Base-by-base conservation (phyloP, 2,888 invertebrate species). In the Xestia xanthographa region DNA sequence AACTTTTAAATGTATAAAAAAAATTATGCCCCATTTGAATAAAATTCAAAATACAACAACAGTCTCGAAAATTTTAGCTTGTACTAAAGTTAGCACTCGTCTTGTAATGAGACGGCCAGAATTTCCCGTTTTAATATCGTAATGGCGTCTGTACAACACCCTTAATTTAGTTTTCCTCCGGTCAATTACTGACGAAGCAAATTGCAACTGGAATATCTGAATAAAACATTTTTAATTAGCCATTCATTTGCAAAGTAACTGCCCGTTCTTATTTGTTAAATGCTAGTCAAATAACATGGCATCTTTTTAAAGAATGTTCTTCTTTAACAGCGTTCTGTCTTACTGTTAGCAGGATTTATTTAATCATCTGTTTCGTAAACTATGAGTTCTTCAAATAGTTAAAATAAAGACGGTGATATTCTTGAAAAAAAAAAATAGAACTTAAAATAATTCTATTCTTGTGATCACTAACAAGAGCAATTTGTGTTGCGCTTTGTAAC, bases 51-150 rank as follows among this genome's bases (percentile, higher is more conserved):
- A 50, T 66, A 38, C 48, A 66, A 22, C 5, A 22, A 48, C 9
- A 20, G 4, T 11, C 48, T 26, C 2, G 5, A 48, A 20, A 12
- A 8, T 34, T 45, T 34, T 4, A 12, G 17, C 4, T n/a, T 65
- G 5, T 1, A 26, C 6, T n/a, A 20, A 70, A 48, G 14, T 63
- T 63, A 63, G n/a, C 38, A 63, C 62, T 63, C 63, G 8, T 63
- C 41, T 63, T 63, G 63, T 41, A 63, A 63, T 63, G 41, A 63
- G 63, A 63, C 63, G 26, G 63, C 17, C 56, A 72, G 14, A 6
- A 34, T 45, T 72, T 43, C 6, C 53, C 79, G 86, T 88, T 90
- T 90, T 91, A 91, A 92, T 92, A 90, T 87, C 83, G 80, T 89
- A 90, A 91, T 91, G 86, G 87, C 72, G 69, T 84, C 77, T 79